Base-by-base conservation (phyloP, 2,888 invertebrate genomes). In the Dasypolia templi region DNA sequence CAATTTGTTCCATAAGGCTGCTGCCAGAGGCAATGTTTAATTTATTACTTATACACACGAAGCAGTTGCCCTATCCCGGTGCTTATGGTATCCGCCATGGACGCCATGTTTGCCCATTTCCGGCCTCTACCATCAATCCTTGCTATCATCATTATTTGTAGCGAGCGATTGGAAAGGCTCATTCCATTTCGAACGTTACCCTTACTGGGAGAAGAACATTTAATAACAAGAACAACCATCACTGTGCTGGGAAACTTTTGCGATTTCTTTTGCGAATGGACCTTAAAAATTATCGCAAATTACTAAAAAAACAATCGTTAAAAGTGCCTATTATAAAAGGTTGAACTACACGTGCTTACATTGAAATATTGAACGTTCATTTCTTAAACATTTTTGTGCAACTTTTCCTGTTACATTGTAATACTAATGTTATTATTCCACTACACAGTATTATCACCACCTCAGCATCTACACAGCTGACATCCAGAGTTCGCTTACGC, bases 361-460 rank as follows among this genome's bases (percentile, higher is more conserved):
- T 19, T 12, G 26, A 59, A 59, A 26, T 19, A 64, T 32, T 51
- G 35, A 46, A 71, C 29, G 17, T 63, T 51, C n/a, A 63, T 51
- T 56, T 70, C 42, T 29, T 63, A 17, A 17, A 35, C 44, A 44
- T 59, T 53, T 64, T 49, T 7, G n/a, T 42, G 26, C 14, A 51
- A n/a, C n/a, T n/a, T n/a, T n/a, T n/a, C n/a, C n/a, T n/a, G n/a
- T n/a, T n/a, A n/a, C n/a, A n/a, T n/a, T n/a, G n/a, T n/a, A n/a
- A n/a, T n/a, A n/a, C n/a, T n/a, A n/a, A 79, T 84, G 63, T 65
- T 71, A 76, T 81, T 78, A 83, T 76, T 62, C 59, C 42, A 78
- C 59, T 59, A 73, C 66, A 79, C 53, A 55, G 49, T 72, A 68
- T 70, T 69, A 76, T 75, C 68, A 53, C 51, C 26, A 53, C 73